These are phyloP conservation scores for Chrysemys picta DNA, from an alignment of 2,113 vertebrate species.

Conservation along the genomic window DNA sequence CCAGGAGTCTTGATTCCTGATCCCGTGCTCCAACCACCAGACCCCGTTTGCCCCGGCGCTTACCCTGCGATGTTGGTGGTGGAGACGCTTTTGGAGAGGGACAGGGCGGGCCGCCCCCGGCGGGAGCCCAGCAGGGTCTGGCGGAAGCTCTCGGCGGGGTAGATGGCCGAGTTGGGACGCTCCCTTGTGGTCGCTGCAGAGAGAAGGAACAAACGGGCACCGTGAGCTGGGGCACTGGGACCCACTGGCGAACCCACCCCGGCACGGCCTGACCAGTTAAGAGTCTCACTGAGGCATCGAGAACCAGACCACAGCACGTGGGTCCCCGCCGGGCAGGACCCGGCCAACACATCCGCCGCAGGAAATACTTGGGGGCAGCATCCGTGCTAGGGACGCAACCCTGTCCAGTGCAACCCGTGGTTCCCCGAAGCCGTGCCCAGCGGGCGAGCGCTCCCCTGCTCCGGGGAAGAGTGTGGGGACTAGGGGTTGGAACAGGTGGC, in stretches of 20 bases:
- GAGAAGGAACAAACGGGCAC: background rate
- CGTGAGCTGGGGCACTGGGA: background rate
- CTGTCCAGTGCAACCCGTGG: background rate
- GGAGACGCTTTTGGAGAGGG: constrained; percentile 93
- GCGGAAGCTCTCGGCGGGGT: constrained; percentile 89
- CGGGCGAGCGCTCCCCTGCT: background rate
- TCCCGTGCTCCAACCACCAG: background rate
- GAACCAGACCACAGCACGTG: background rate
- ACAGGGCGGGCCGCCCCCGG: constrained; percentile 83
- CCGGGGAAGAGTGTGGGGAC: background rate
- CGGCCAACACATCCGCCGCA: accelerated
- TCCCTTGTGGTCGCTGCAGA: constrained; percentile 82
- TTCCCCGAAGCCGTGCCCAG: background rate
- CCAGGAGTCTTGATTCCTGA: background rate
- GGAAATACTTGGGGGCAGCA: background rate
- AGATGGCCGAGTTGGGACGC: constrained; percentile 90
- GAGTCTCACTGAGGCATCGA: too few relatives aligned
- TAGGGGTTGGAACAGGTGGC: background rate
- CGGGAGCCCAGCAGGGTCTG: constrained; percentile 90
- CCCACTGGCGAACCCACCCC: accelerated
- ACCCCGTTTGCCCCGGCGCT: constrained; percentile 21
- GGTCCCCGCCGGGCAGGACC: background rate
- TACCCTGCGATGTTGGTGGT: constrained; percentile 96
- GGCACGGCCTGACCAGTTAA: accelerated
- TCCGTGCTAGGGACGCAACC: background rate